Evolutionary conservation across 2,797 vertebrate species (phyloP).

Genomic region (Ficedula albicollis): DNA sequence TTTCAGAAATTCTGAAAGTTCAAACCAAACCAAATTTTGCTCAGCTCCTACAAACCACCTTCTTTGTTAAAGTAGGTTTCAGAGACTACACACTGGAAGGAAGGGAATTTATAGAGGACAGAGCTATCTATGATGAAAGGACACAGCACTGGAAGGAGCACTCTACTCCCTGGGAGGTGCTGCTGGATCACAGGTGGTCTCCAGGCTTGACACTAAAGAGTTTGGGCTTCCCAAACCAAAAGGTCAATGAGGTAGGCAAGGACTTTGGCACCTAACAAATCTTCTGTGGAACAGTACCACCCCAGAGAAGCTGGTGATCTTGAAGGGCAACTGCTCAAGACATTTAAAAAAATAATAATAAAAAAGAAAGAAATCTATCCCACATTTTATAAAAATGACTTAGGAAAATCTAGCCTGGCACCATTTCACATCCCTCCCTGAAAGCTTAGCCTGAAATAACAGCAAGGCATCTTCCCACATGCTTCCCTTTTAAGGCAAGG

Average conservation of each 20-base stretch:
- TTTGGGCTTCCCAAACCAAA: not conserved
- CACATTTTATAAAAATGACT: not conserved
- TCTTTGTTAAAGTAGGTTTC: not conserved
- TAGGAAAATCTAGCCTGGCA: not conserved
- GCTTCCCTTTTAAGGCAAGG: slow-evolving; percentile 12
- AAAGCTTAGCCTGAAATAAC: slow-evolving; percentile 28
- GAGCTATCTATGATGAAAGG: not conserved
- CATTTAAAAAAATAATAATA: not conserved
- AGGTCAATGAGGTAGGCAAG: accelerated
- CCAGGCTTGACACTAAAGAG: not conserved
- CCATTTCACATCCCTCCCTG: not conserved
- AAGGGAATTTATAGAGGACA: not conserved
- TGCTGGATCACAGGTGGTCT: not conserved
- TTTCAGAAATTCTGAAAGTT: not conserved
- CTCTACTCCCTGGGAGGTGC: not conserved
- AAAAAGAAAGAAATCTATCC: not conserved
- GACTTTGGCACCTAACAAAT: not conserved
- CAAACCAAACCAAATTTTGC: not conserved
- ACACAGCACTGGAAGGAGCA: not conserved
- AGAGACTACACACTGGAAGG: not conserved
- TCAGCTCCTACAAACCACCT: not conserved
- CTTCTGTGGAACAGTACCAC: not conserved
- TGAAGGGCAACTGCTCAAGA: not conserved
- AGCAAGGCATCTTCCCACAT: slow-evolving; percentile 6
- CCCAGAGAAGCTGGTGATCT: not conserved